Conservation (phyloP, 2,113 vertebrate genomes). For the Chionis minor region DNA sequence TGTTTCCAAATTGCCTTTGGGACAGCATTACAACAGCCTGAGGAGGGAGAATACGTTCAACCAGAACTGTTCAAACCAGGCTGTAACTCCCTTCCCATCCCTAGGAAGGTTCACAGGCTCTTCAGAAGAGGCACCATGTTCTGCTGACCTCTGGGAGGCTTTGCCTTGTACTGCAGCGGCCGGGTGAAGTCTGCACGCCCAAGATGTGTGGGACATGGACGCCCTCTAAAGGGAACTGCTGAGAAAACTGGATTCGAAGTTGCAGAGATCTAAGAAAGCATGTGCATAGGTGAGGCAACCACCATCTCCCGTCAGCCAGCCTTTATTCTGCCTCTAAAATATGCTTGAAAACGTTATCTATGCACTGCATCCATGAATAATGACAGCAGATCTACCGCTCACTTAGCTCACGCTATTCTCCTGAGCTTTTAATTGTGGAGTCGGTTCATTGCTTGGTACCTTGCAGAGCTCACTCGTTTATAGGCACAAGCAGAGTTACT, state of each 20-base stretch:
- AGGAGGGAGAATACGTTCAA: neutral
- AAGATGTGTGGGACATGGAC: neutral
- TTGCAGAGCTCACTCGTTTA: neutral
- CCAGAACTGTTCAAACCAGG: neutral
- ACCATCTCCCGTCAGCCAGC: neutral
- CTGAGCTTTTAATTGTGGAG: neutral
- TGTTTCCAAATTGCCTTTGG: neutral
- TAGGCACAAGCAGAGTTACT: neutral
- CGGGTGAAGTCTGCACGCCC: rapidly evolving
- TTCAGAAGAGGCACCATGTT: neutral
- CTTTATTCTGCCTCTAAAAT: neutral
- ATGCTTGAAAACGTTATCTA: neutral
- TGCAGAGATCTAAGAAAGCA: neutral
- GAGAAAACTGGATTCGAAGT: neutral
- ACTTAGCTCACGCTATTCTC: neutral
- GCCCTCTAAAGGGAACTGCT: conserved; percentile 57
- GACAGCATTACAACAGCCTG: neutral
- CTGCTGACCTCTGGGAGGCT: neutral
- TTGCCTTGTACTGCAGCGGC: neutral
- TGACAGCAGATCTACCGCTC: no score
- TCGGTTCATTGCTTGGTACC: neutral
- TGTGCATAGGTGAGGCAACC: rapidly evolving
- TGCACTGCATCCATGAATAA: neutral
- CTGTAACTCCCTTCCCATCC: neutral
- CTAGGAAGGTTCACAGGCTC: neutral